A percentile compares a stretch with the other conserved stretches of the same genome.
Evolutionary conservation across 2,113 vertebrate species (phyloP).

Genomic region (Ardeotis arabs): DNA sequence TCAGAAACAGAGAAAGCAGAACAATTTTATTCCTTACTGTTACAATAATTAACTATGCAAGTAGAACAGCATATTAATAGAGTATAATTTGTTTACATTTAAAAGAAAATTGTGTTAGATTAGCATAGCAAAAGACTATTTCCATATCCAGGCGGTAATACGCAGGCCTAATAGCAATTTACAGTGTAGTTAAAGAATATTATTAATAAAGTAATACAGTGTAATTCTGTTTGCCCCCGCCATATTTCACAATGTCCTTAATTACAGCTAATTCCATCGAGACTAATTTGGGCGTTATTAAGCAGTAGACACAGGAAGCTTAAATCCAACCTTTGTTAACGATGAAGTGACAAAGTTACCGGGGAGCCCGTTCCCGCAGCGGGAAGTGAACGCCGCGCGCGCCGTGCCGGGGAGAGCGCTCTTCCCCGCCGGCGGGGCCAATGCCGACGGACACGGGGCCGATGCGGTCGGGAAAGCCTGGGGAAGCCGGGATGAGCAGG

Average conservation of each 20-base stretch:
- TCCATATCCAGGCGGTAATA: constrained; percentile 80
- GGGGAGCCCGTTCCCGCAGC: neutral
- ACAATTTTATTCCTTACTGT: constrained; percentile 83
- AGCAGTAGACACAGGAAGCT: constrained; percentile 74
- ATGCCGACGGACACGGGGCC: too few relatives aligned
- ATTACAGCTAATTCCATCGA: constrained; percentile 80
- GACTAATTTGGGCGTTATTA: constrained; percentile 80
- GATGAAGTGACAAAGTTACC: constrained; percentile 66
- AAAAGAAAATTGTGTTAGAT: constrained; percentile 83
- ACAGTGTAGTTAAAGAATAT: constrained; percentile 81
- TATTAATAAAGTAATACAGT: constrained; percentile 83
- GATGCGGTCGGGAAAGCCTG: too few relatives aligned
- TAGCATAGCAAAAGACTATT: constrained; percentile 84
- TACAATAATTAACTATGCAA: constrained; percentile 83
- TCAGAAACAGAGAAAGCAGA: constrained; percentile 80
- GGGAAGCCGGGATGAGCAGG: too few relatives aligned
- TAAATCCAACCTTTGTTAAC: constrained; percentile 70
- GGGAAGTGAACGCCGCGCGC: too few relatives aligned
- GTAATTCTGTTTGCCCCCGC: constrained; percentile 76
- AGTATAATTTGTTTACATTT: constrained; percentile 86
- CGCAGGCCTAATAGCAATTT: constrained; percentile 81
- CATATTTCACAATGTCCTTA: constrained; percentile 80
- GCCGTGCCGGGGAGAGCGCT: too few relatives aligned
- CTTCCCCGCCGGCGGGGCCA: too few relatives aligned
- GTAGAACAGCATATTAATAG: constrained; percentile 83